Evolutionary conservation across 1,140 invertebrate genomes (phyloP).

Genomic region (Zaprionus davidi): DNA sequence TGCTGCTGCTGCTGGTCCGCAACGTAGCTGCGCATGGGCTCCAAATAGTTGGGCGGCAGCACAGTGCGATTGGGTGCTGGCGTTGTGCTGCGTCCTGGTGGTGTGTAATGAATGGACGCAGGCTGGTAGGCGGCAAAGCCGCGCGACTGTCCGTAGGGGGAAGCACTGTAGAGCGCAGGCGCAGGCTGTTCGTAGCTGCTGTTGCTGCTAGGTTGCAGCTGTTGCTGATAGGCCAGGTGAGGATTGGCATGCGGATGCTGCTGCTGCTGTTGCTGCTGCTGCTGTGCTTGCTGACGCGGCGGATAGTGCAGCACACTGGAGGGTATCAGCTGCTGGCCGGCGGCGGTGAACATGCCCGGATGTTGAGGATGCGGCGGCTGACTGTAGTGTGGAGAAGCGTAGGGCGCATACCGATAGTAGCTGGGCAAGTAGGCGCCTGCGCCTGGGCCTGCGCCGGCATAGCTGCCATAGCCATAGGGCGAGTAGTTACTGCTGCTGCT

Average conservation of each 20-base stretch:
- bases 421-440: slow-evolving; percentile 60
- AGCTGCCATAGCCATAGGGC: slow-evolving; percentile 53
- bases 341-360: slow-evolving; percentile 70
- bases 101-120: slow-evolving; percentile 51
- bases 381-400: slow-evolving; percentile 73
- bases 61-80: slow-evolving; percentile 74
- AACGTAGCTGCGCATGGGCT: slow-evolving; percentile 54
- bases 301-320: slow-evolving; percentile 73
- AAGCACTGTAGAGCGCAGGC: slow-evolving; percentile 60
- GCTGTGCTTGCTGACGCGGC: slow-evolving; percentile 34
- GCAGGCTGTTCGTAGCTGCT: slow-evolving; percentile 55
- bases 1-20: slow-evolving; percentile 9
- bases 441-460: slow-evolving; percentile 32
- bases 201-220: slow-evolving; percentile 18
- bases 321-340: slow-evolving; percentile 69
- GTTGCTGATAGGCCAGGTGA: slow-evolving; percentile 29
- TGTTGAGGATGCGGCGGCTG: slow-evolving; percentile 44
- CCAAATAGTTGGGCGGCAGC: slow-evolving; percentile 68
- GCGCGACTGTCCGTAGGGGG: slow-evolving; percentile 50
- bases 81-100: slow-evolving; percentile 59
- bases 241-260: slow-evolving; percentile 27
- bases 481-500: slow-evolving; percentile 6
- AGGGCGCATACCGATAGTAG: slow-evolving; percentile 73
- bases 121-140: slow-evolving; percentile 57
- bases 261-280: slow-evolving; percentile 13